Evolutionary conservation across 2,888 invertebrate species (phyloP).

Genomic region (Conus canariensis): DNA sequence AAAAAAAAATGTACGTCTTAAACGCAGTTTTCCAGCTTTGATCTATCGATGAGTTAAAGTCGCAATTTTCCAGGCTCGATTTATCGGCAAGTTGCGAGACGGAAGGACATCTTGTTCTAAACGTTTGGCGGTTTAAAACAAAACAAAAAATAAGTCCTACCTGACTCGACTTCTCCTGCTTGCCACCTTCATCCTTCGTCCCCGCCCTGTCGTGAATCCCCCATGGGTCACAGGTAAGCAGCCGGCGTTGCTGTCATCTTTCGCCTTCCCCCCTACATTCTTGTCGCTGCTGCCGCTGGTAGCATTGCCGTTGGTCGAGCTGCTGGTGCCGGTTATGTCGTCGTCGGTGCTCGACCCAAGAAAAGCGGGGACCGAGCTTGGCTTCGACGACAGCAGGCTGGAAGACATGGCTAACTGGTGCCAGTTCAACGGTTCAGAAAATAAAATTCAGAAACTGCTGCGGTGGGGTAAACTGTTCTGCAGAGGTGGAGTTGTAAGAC

Average conservation of each 20-base stretch:
- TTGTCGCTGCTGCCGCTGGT: constrained; percentile 3
- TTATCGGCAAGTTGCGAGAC: too few relatives aligned
- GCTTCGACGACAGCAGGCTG: neutral
- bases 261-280: neutral
- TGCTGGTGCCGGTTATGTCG: neutral
- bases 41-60: too few relatives aligned
- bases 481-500: neutral
- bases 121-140: too few relatives aligned
- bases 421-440: too few relatives aligned
- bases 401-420: neutral
- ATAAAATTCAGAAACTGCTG: neutral
- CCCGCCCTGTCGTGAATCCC: neutral
- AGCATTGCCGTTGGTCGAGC: neutral
- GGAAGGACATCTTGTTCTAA: too few relatives aligned
- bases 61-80: too few relatives aligned
- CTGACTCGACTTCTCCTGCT: neutral
- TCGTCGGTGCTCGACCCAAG: neutral
- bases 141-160: neutral
- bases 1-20: too few relatives aligned
- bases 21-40: too few relatives aligned
- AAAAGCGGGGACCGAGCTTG: neutral
- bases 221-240: neutral
- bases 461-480: neutral
- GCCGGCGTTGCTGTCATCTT: neutral
- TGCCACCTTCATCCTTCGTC: neutral